phyloP scores from a whole-genome alignment of 2,888 invertebrate species.

The Troilus luridus region DNA sequence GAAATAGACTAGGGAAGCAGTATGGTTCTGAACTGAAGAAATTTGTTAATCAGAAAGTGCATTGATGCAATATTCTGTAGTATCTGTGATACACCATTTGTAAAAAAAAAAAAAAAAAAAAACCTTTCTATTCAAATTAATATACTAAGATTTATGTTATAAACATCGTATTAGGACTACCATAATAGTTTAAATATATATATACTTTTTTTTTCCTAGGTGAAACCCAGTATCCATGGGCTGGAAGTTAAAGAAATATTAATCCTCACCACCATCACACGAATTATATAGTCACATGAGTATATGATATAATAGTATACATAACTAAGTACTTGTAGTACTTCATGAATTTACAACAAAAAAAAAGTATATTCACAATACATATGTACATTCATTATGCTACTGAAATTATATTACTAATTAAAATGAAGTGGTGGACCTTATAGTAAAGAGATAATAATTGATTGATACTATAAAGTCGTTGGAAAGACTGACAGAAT shows the following conservation, averaged over 20 bases:
- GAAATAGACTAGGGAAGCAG: too few relatives aligned
- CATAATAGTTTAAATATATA: too few relatives aligned
- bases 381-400: slow-evolving; percentile 43
- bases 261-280: slow-evolving; percentile 56
- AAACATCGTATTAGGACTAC: neutral
- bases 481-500: slow-evolving; percentile 56
- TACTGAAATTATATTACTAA: slow-evolving; percentile 36
- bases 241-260: slow-evolving; percentile 57
- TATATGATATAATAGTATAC: slow-evolving; percentile 37
- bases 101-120: too few relatives aligned
- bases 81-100: too few relatives aligned
- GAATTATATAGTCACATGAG: slow-evolving; percentile 51
- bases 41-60: too few relatives aligned
- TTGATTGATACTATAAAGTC: slow-evolving; percentile 47
- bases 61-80: too few relatives aligned
- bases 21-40: too few relatives aligned
- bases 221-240: slow-evolving; percentile 53
- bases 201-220: slow-evolving; percentile 40
- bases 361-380: slow-evolving; percentile 46
- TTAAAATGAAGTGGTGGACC: slow-evolving; percentile 41
- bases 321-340: neutral
- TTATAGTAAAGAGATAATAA: slow-evolving; percentile 39
- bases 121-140: neutral
- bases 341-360: neutral
- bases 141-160: neutral